Evolutionary conservation across 2,888 invertebrate genomes (phyloP).

Genomic region (Phymatocera aterrima): DNA sequence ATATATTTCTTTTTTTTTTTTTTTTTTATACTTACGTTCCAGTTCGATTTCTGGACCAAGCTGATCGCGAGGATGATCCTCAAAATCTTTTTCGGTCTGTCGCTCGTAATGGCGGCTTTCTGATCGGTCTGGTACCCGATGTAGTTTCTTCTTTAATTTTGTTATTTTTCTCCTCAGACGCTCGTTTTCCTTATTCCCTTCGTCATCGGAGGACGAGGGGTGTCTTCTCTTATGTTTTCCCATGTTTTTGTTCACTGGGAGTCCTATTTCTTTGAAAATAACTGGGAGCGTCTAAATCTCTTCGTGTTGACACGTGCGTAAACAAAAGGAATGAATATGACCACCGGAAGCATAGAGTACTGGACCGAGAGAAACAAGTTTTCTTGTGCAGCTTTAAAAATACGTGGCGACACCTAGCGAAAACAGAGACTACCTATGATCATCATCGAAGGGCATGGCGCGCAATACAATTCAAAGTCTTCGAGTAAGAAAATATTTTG

Average conservation of each 20-base stretch:
- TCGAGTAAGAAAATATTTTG: no score
- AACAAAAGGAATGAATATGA: slow-evolving; percentile 3
- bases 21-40: neutral
- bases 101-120: neutral
- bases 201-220: neutral
- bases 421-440: neutral
- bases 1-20: slow-evolving; percentile 10
- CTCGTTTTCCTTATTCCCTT: neutral
- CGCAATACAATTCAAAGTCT: no score
- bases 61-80: neutral
- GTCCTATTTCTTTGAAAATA: neutral
- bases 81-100: neutral
- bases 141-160: neutral
- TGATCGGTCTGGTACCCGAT: neutral
- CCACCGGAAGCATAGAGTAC: no score
- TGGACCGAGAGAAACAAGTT: no score
- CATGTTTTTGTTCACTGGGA: neutral
- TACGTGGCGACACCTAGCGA: neutral
- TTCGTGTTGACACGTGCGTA: neutral
- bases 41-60: neutral
- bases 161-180: neutral
- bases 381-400: no score
- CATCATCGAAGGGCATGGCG: slow-evolving; percentile 10
- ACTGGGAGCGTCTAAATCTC: neutral
- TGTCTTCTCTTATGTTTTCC: neutral